Conservation (phyloP, 2,888 invertebrate genomes). For the Nemotelus pantherinus region DNA sequence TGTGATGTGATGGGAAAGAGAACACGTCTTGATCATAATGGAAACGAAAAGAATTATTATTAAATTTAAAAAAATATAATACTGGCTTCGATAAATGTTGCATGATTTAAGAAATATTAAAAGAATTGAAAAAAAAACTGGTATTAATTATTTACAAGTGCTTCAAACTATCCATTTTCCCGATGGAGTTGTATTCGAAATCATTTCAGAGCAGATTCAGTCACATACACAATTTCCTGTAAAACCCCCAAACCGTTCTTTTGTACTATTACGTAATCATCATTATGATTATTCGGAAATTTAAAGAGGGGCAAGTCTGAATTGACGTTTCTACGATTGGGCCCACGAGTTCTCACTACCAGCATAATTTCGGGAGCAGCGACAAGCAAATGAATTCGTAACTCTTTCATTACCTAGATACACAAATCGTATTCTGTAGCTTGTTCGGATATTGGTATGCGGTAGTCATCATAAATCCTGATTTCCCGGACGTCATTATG, state of each 20-base stretch:
- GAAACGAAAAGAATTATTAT: too few relatives aligned
- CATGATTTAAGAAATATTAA: too few relatives aligned
- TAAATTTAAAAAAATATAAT: too few relatives aligned
- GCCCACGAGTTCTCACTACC: neutral
- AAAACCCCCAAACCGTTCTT: neutral
- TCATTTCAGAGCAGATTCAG: neutral
- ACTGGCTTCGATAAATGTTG: too few relatives aligned
- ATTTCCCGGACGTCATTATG: conserved; percentile 7
- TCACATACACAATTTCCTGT: conserved; percentile 14
- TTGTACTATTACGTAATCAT: neutral
- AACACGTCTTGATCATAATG: too few relatives aligned
- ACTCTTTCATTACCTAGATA: neutral
- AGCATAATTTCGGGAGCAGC: conserved; percentile 11
- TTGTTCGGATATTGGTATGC: too few relatives aligned
- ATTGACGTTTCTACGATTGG: neutral
- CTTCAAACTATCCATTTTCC: too few relatives aligned
- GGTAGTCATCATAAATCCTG: conserved; percentile 9
- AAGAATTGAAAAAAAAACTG: too few relatives aligned
- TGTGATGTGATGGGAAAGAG: too few relatives aligned
- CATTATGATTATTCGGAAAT: conserved; percentile 9
- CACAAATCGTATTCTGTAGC: too few relatives aligned
- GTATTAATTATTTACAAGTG: too few relatives aligned
- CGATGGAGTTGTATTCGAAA: too few relatives aligned
- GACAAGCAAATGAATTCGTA: neutral
- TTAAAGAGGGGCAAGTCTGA: conserved; percentile 1